Conservation (phyloP, 2,888 invertebrate species). For the Drosophila tanythrix region DNA sequence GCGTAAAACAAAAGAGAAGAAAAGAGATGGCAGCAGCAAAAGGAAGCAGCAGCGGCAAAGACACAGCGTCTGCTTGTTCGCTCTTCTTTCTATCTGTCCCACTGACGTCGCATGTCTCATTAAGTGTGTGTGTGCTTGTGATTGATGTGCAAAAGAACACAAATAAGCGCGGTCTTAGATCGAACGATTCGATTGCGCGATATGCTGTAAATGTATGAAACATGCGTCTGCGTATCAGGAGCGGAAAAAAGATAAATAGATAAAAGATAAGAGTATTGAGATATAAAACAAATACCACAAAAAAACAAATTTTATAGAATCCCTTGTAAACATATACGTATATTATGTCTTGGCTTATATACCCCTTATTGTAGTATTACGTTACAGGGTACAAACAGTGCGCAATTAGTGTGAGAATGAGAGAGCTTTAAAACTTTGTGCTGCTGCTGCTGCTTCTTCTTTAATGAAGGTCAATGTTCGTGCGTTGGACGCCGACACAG, state of each 20-base stretch:
- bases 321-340: background rate
- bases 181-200: background rate
- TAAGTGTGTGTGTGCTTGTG: conserved; percentile 13
- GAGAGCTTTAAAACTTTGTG: conserved; percentile 44
- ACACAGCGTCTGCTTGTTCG: conserved; percentile 18
- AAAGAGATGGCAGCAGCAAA: conserved; percentile 9
- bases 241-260: background rate
- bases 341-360: background rate
- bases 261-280: background rate
- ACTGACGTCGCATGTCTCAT: conserved; percentile 1
- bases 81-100: conserved; percentile 3
- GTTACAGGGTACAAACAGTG: conserved; percentile 27
- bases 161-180: background rate
- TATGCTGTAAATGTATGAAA: conserved; percentile 12
- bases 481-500: conserved; percentile 55
- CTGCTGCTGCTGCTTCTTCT: conserved; percentile 52
- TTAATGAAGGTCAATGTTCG: conserved; percentile 83
- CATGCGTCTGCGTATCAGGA: no score
- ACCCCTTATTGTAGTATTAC: background rate
- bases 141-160: conserved; percentile 35
- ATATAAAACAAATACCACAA: background rate
- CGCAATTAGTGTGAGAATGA: conserved; percentile 51
- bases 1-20: background rate
- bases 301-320: background rate
- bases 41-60: conserved; percentile 26